Base-by-base conservation (phyloP, 35 echinoderm and acorn worm genomes). In the Ophioderma brevispina region DNA sequence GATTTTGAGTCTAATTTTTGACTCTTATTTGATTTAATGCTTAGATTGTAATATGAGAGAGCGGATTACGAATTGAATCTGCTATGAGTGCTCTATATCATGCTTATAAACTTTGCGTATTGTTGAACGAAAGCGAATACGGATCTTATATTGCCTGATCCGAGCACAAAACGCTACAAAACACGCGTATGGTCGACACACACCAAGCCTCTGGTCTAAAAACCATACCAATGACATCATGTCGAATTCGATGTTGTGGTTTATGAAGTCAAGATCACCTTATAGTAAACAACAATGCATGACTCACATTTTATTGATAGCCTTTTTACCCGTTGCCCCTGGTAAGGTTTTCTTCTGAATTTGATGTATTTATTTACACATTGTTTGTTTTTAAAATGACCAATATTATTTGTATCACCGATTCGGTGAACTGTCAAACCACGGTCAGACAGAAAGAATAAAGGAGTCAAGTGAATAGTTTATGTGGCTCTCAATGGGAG, bases 201-300 rank as follows among this genome's bases (percentile, higher is more conserved):
- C n/a, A n/a, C n/a, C n/a, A n/a, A n/a, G n/a, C n/a, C n/a, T n/a
- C n/a, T n/a, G n/a, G n/a, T n/a, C n/a, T n/a, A n/a, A n/a, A n/a
- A n/a, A n/a, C n/a, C n/a, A n/a, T n/a, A n/a, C n/a, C n/a, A n/a
- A 70, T 70, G 59, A 70, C 59, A 70, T 70, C 59, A 70, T 70
- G 59, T 70, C 59, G 23, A 25, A 6, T 70, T 52, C 21, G 8
- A 21, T 70, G 59, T 70, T 70, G 59, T 70, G 59, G 59, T 70
- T 46, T 46, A 30, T 15, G 23, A 70, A 70, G 59, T 70, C 59
- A 70, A 25, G 59, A 70, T 70, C n/a, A 13, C 5, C 59, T 25
- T 30, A 70, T 70, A n/a, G n/a, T n/a, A 70, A 70, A 70, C 59
- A 70, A 25, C 2, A 30, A 3, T 18, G 10, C 5, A 70, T 70